phyloP scores from a whole-genome alignment of 2,888 invertebrate species.

The Drosophila tanythrix region DNA sequence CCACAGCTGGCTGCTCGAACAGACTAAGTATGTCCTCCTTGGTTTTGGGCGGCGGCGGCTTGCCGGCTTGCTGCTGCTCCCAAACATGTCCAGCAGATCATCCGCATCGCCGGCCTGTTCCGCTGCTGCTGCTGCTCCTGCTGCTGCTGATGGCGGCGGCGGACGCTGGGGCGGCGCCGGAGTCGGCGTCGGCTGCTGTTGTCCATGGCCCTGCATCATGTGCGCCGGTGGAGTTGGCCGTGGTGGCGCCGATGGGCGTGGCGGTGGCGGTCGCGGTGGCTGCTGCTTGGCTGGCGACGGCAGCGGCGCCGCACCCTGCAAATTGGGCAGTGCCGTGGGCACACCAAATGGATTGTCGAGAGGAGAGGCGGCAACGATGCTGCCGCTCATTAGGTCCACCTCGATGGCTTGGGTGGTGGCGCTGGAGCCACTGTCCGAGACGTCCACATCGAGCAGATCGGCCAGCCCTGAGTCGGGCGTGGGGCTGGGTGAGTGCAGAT shows the following conservation, averaged over 20 bases:
- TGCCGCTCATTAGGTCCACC: slow-evolving; percentile 74
- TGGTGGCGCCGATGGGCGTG: slow-evolving; percentile 83
- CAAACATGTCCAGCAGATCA: slow-evolving; percentile 87
- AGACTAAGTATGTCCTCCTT: slow-evolving; percentile 88
- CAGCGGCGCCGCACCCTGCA: slow-evolving; percentile 85
- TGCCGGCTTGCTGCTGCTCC: slow-evolving; percentile 84
- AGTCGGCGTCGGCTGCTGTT: slow-evolving; percentile 53
- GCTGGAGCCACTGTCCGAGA: slow-evolving; percentile 85
- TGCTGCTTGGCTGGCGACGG: slow-evolving; percentile 86
- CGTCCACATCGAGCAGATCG: slow-evolving; percentile 89
- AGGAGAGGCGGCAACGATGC: slow-evolving; percentile 24
- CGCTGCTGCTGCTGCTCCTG: slow-evolving; percentile 34
- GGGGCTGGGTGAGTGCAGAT: slow-evolving; percentile 93
- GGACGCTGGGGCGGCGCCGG: slow-evolving; percentile 79
- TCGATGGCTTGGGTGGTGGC: slow-evolving; percentile 80
- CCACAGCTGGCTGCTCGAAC: slow-evolving; percentile 84
- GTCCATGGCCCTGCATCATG: slow-evolving; percentile 59
- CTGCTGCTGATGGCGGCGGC: slow-evolving; percentile 66
- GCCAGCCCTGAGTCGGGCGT: slow-evolving; percentile 89
- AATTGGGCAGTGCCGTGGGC: slow-evolving; percentile 84
- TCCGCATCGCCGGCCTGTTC: slow-evolving; percentile 78
- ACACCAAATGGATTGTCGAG: slow-evolving; percentile 84
- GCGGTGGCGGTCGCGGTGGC: slow-evolving; percentile 85
- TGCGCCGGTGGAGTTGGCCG: slow-evolving; percentile 80
- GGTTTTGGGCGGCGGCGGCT: slow-evolving; percentile 86